Percentiles rank a stretch among this genome's conserved stretches.
These are phyloP conservation scores for Silurus aristotelis DNA, from an alignment of 2,797 vertebrate species.

Conservation along the genomic window DNA sequence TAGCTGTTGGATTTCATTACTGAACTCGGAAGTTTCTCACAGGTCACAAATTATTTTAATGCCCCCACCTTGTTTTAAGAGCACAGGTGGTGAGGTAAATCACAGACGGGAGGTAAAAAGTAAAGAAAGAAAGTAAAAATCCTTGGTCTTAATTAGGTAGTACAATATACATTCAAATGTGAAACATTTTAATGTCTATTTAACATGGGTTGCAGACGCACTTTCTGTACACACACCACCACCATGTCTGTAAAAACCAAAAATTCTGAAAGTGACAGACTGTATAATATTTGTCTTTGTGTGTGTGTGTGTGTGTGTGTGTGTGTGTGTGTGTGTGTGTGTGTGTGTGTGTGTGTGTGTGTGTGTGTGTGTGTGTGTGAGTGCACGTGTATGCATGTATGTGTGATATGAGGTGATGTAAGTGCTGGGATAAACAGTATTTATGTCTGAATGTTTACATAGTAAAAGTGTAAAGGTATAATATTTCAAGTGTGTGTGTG, in stretches of 20 bases:
- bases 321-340: not conserved
- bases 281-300: not conserved
- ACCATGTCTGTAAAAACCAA: not conserved
- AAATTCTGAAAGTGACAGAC: not conserved
- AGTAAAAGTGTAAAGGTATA: not conserved
- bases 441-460: not conserved
- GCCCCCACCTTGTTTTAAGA: not conserved
- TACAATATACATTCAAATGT: not conserved
- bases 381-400: not conserved
- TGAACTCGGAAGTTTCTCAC: not conserved
- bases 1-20: not conserved
- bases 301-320: not conserved
- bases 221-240: not conserved
- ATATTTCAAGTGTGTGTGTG: not conserved
- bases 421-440: not conserved
- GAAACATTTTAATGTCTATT: not conserved
- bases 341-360: no score
- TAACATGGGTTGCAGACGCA: not conserved
- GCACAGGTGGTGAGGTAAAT: not conserved
- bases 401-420: not conserved
- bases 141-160: not conserved
- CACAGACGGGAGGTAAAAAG: not conserved
- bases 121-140: not conserved
- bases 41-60: not conserved
- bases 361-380: constrained; percentile 5